Base-by-base conservation (phyloP, 2,888 invertebrate species). In the Agrypnus murinus region DNA sequence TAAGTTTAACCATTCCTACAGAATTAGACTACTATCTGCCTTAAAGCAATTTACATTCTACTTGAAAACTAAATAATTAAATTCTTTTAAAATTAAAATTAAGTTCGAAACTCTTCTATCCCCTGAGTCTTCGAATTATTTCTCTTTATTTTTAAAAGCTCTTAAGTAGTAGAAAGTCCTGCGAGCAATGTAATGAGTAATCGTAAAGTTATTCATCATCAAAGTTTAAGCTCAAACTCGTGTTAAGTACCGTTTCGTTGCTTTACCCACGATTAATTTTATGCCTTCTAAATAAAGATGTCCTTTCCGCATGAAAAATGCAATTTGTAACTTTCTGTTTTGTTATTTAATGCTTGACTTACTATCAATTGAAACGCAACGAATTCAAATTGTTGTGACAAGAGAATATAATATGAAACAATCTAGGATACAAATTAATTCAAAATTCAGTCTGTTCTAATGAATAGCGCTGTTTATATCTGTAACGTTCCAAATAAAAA, bases 261-360 rank as follows among this genome's bases (percentile, higher is more conserved):
- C 38, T 65, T 65, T 57, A 65, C 46, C 53, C 57, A 57, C 50
- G 55, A 57, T 57, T 65, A 65, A 57, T 65, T 65, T 45, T 25
- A 17, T 57, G 43, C 50, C 65, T 57, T 53, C 25, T 46, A 43
- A 55, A 65, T 65, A 65, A 65, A 65, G 65, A 65, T 57, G 65
- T 65, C 46, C 43, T 65, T 65, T 65, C 53, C 65, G 65, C 65
- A 32, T 36, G 65, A 57, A 65, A 57, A 36, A 57, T 57, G 57
- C 57, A 64, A 64, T 65, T 65, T 57, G 57, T 57, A 46, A 65
- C 43, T 57, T 65, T 65, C 55, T 34, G 45, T 55, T 65, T 32
- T 65, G 48, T 62, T 46, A 65, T 65, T 65, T 65, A 57, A 65
- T 57, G 65, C 45, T 31, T 64, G 53, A 53, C 53, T 53, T 64